Evolutionary conservation across 1,140 invertebrate genomes (phyloP), one percentile per base, ranked within the genome.

Genomic region (Drosophila auraria): DNA sequence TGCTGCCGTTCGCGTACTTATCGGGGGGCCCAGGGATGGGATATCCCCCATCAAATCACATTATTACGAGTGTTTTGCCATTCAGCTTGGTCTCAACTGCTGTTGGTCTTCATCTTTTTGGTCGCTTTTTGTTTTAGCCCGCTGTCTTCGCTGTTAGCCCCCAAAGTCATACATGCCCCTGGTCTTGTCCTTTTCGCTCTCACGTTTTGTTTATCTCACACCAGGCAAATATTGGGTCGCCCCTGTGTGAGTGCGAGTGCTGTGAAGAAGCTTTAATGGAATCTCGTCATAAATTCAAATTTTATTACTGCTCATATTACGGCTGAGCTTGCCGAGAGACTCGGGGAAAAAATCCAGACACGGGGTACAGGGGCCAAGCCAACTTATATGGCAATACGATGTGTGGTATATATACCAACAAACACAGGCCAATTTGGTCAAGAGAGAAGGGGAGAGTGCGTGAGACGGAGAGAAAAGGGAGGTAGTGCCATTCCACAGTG

Each of bases 251-350:
- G 59, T 56, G 58, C 56, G 78, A 73, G 81, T 90, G 86, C 79
- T 83, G 86, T 61, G 82, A 89, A 91, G 87, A 91, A 89, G 89
- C 87, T 91, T 91, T 91, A 91, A 91, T 91, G 87, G 87, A 91
- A 84, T 91, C 87, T 91, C 89, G 87, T 89, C 87, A 91, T 91
- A 91, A 91, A 91, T 91, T 91, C 89, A 89, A 91, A 91, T 91
- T 91, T 91, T 91, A 91, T 91, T 91, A 78, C 87, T 83, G 81
- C 83, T 87, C 87, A 90, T 89, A 90, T 90, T 90, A 90, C 86
- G 61, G 87, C 78, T 64, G 62, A 64, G 80, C 80, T 73, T 70
- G 66, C 80, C 64, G 66, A 70, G 50, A 62, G 45, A 15, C 33
- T 66, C 57, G 64, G 40, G 30, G 36, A 12, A 47, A 64, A 73